Evolutionary conservation across 1,140 invertebrate genomes (phyloP), one percentile per base, ranked within the genome.

Genomic region (Atta cephalotes): DNA sequence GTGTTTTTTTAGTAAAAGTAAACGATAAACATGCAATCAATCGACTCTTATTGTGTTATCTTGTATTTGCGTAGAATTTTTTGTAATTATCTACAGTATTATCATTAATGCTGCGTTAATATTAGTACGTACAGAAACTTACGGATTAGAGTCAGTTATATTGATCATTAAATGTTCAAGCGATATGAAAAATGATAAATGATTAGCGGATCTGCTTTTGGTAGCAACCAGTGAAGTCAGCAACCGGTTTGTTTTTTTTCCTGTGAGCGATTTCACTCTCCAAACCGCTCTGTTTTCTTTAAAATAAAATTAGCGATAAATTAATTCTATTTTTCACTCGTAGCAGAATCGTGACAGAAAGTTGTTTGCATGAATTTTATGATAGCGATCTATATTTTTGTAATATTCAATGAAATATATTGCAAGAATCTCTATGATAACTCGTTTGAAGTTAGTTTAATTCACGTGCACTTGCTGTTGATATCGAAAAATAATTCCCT

Each of bases 291-390:
- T 78, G 31, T 31, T 65, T 49, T n/a, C 28, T 31, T 81, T n/a
- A n/a, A 53, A 68, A 14, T 39, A 28, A 81, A 70, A 80, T 21
- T 16, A 4, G n/a, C 63, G 31, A 58, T 58, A 71, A 81, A 62
- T 21, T 25, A 51, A 10, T 84, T 28, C n/a, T 39, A 28, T 63
- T 74, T 81, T 12, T 31, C 25, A 60, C 53, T 72, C 70, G 10
- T 70, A n/a, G 35, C 18, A 28, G 7, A 21, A 74, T 74, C 28
- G 14, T 25, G 21, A 12, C 35, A 25, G 39, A 25, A 84, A 84
- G 18, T 82, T 31, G 14, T 9, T 2, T 16, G 14, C 39, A 2
- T 51, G 18, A 51, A 21, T 51, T 74, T 62, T 62, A 39, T 10
- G 14, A 7, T 35, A 16, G 21, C 39, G 3, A 62, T 51, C 45